phyloP scores from a whole-genome alignment of 35 echinoderm and acorn worm genomes.

The Diadema setosum region DNA sequence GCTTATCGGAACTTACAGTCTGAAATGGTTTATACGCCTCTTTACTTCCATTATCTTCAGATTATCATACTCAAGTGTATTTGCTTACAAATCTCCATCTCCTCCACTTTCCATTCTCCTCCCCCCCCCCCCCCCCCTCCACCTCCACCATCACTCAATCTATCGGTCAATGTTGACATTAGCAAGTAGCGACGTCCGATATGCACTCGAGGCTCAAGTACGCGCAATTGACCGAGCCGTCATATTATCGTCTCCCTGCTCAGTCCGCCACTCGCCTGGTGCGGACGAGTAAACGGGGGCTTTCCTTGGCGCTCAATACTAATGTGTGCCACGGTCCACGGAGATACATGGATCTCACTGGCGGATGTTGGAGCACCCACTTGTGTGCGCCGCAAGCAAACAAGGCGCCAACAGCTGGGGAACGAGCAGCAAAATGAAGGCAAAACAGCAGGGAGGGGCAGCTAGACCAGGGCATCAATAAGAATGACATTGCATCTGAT shows the following conservation, averaged over 20 bases:
- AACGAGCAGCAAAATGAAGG: too few relatives aligned
- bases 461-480: too few relatives aligned
- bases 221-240: background rate
- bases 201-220: background rate
- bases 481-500: too few relatives aligned
- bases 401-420: too few relatives aligned
- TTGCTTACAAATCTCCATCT: background rate
- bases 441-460: too few relatives aligned
- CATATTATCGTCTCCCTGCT: background rate
- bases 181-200: background rate
- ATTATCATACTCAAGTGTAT: background rate
- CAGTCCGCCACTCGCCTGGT: background rate
- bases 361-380: too few relatives aligned
- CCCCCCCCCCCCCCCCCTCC: background rate
- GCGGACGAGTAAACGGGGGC: background rate
- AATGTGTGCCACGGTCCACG: too few relatives aligned
- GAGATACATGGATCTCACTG: too few relatives aligned
- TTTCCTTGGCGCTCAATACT: too few relatives aligned
- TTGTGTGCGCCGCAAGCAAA: too few relatives aligned
- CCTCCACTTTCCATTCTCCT: background rate
- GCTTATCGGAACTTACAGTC: background rate
- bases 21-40: too few relatives aligned
- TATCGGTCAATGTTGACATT: background rate
- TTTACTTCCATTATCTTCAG: background rate
- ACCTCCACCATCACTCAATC: background rate